Evolutionary conservation across 92 coral and sea anemone species (phyloP), one percentile per base, ranked within the genome.

Genomic region (Epizoanthus ramosus): DNA sequence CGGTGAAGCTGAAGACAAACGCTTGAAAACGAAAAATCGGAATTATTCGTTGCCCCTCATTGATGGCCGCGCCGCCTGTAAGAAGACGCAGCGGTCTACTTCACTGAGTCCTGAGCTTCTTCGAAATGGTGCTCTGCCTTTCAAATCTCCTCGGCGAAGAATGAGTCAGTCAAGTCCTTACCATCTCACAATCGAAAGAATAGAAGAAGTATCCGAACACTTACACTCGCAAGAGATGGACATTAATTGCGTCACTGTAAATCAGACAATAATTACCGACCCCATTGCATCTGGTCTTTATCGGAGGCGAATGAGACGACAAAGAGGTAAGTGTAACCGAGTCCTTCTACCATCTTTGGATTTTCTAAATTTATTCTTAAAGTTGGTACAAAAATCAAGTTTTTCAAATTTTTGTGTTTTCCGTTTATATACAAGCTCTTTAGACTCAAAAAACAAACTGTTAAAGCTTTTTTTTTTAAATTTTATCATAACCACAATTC

Each of bases 21-120:
- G 1, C 23, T 19, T 8, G 19, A 28, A 52, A 56, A 47, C 59
- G 37, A 37, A 6, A 28, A 66, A 18, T 14, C 90, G 87, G 10
- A 82, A 81, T 3, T 67, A 82, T 61, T 87, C 92, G 6, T 53
- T 86, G 28, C 89, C 89, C 3, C 37, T 71, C 8, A 64, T 80
- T 12, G 79, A 86, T 14, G 69, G 22, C 8, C 52, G 17, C 6
- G 52, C 88, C 19, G 61, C 45, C 9, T 50, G 66, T 56, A 74
- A 81, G 80, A 89, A 80, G 63, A 59, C 68, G 0, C 65, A 73
- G 25, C 79, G 92, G 17, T 82, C 92, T 24, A 53, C 25, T 35
- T 87, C 92, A 0, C 79, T 89, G 24, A 87, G 82, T 54, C 88
- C 92, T 22, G 88, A 86, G 13, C 25, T 77, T 63, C 52, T 86